Base-by-base conservation (phyloP, 1,140 invertebrate genomes). In the Wasmannia auropunctata region DNA sequence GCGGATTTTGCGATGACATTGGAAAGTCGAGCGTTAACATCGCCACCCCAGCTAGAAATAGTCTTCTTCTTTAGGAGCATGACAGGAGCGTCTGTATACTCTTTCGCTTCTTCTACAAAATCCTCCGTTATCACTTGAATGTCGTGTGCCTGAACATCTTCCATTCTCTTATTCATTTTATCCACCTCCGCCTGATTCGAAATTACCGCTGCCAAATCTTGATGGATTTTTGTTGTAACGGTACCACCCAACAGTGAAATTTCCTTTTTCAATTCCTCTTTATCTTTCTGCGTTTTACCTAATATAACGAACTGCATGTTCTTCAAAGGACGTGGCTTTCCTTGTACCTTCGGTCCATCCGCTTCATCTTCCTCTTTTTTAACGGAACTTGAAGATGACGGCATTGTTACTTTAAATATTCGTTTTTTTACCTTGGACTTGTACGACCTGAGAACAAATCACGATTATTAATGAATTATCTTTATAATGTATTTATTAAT, bases 41-140 rank as follows among this genome's bases (percentile, higher is more conserved):
- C 97, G n/a, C 96, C 96, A 10, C 98, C 98, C 98, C 98, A 98
- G 74, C 96, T 95, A n/a, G 97, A 97, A 84, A 98, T 97, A 81
- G 96, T 97, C 91, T 97, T 97, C 89, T 97, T 96, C 49, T 96
- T 96, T 56, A 98, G 97, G 37, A 97, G 95, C 25, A 96, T 94
- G 4, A 97, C 94, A 34, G 96, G 96, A 14, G 96, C 92, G 22
- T 96, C 92, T 0, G 94, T 93, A 85, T 95, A 96, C 7, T 96
- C 93, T 85, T 96, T 96, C 0, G 97, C 97, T 84, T 96, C 94
- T 87, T 98, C 97, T 1, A 99, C 91, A 93, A 98, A 99, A 63
- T 97, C 96, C 92, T 97, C 96, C 34, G 97, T 95, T 6, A 98
- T 96, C 85, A 99, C 97, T 94, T 98, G 97, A 88, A 99, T 97